Base-by-base conservation (phyloP, 1,140 invertebrate species). In the Camponotus pennsylvanicus region DNA sequence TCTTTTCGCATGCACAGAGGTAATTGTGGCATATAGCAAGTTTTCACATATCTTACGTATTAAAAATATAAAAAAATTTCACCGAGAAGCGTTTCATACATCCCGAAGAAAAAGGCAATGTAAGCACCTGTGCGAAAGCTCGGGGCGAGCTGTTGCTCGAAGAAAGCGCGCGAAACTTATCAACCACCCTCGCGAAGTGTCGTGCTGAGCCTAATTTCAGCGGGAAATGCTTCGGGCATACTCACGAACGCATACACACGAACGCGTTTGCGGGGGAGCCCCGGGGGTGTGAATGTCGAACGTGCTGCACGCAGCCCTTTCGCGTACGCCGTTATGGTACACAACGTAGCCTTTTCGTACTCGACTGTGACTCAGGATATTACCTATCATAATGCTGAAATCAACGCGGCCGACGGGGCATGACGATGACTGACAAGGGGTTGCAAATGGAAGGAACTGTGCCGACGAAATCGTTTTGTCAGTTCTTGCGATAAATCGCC, bases 311-410 rank as follows among this genome's bases (percentile, higher is more conserved):
- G 85, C 84, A 86, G 45, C 76, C 73, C 59, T 66, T 63, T 69
- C 40, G 57, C 42, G 18, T 49, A 73, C 75, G 13, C 40, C 40
- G 37, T 27, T 75, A 67, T 66, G 63, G 34, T 71, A 75, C 32
- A 63, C 34, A 75, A 86, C 85, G 66, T 63, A 83, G 40, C 73
- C 70, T 90, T 92, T 93, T 89, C 89, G 90, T 90, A 91, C 37
- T 77, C 66, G 77, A 73, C 91, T 92, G 87, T 94, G 93, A 94
- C 93, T 94, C 90, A 92, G 92, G 92, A 91, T 92, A 93, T 93
- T 92, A 91, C 86, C 90, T 92, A 93, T 93, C 92, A 88, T 90
- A 82, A 88, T 83, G 66, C 55, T 86, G 73, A 82, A 88, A 88
- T 87, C 86, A 88, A 87, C 77, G 69, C 75, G 42, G 37, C 78